Evolutionary conservation across 2,113 vertebrate genomes (phyloP), one percentile per base, ranked within the genome.

Genomic region (Ahaetulla prasina): DNA sequence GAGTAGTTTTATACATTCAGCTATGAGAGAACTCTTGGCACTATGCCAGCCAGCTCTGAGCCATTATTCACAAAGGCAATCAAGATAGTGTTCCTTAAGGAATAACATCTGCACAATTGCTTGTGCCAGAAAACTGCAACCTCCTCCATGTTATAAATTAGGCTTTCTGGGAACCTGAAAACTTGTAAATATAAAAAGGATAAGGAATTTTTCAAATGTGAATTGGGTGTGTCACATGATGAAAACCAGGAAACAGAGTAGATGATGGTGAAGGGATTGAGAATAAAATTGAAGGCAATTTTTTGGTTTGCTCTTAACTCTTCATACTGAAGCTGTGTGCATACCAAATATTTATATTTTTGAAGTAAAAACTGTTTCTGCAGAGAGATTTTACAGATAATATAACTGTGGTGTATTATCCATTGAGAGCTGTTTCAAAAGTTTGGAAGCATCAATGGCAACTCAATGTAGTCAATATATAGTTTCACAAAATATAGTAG

Each of bases 31-130:
- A 97, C 96, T 97, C 96, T 95, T 97, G 98, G 97, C 97, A 96
- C 84, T 88, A 92, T 92, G 97, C 98, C 97, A 97, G 94, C 92
- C 97, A 97, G 95, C 92, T 93, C 18, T 0, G 91, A 97, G 97
- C 95, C 97, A 97, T 98, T 98, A 98, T 97, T 98, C 97, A 98
- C 92, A 10, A 91, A 96, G 95, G 97, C 97, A 97, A 97, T 98
- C 97, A 96, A 93, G 96, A 97, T 94, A 94, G 93, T 96, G 96
- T 97, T 97, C 97, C 96, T 98, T 98, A 98, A 98, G 96, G 97
- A 98, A 97, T 97, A 98, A 98, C 98, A 98, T 98, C 98, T 98
- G 98, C 94, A 97, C 94, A 88, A 95, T 92, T 96, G 95, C 93
- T 93, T 94, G 97, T 97, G 97, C 97, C 97, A 97, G 96, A 97